Base-by-base conservation (phyloP, 2,797 vertebrate species). In the Bovichtus variegatus region DNA sequence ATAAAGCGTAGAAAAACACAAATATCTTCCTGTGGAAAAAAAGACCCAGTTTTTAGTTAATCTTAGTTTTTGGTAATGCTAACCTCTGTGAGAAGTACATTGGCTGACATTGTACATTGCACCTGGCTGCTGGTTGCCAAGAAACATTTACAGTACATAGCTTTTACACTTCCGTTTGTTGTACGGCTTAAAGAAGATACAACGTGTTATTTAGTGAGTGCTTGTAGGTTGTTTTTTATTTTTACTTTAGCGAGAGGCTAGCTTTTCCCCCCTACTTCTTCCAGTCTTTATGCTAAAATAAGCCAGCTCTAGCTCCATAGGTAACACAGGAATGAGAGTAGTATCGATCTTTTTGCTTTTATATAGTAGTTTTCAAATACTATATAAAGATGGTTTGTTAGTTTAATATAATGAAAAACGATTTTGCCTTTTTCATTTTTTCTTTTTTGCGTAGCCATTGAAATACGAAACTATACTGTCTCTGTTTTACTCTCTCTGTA, bases 391-490 rank as follows among this genome's bases (percentile, higher is more conserved):
- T 9, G 5, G 29, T 41, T 53, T 53, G 23, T 34, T 19, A 3
- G 25, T 31, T 49, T 8, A 13, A 23, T 66, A 31, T 9, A 8
- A 21, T 50, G 7, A 18, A 53, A 50, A 34, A 74, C 25, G 11
- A 11, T 47, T 55, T 40, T 31, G 8, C 18, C 3, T 15, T 71
- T 60, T 55, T 8, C 18, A 3, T 15, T 71, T 60, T 55, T 8
- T 53, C 25, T 44, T 31, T 21, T 66, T 60, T 46, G 13, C 34
- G 16, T 11, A 34, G 18, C 5, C 21, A 40, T 18, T 34, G 3
- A 63, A 65, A 76, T 55, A 57, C 65, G 49, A 73, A 79, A 57
- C 59, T 19, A 34, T 34, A 2, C 31, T 71, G 49, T 55, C 7
- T 66, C 58, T 72, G 21, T 41, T 0, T 43, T 10, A 58, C 4